Evolutionary conservation across 2,113 vertebrate genomes (phyloP).

Genomic region (Ameiurus melas): DNA sequence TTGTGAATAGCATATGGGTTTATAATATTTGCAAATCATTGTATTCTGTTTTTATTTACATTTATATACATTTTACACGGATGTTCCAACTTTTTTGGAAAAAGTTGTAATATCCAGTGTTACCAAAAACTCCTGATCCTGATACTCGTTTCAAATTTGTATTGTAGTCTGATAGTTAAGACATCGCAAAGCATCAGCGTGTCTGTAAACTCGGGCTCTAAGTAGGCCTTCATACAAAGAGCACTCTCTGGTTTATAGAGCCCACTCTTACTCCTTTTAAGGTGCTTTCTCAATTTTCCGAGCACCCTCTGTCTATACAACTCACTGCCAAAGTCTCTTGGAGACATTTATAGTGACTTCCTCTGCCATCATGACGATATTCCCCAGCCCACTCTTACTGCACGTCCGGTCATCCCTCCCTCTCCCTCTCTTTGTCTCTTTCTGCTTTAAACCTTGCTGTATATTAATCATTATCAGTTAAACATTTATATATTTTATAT

Average conservation of each 20-base stretch:
- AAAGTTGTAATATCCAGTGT: background rate
- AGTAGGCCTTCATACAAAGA: background rate
- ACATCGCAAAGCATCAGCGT: constrained; percentile 20
- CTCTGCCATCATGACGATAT: constrained; percentile 36
- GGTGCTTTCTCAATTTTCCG: constrained; percentile 51
- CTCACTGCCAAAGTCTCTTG: constrained; percentile 38
- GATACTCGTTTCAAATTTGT: background rate
- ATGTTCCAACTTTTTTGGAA: too few relatives aligned
- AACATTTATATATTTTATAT: too few relatives aligned
- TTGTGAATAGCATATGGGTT: too few relatives aligned
- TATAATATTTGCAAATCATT: too few relatives aligned
- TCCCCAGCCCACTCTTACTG: constrained; percentile 34
- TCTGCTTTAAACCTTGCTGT: background rate
- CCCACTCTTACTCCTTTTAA: constrained; percentile 56
- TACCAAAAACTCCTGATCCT: background rate
- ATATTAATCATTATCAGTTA: too few relatives aligned
- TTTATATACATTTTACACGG: too few relatives aligned
- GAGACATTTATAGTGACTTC: constrained; percentile 40
- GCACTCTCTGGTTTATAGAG: constrained; percentile 42
- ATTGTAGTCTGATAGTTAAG: background rate
- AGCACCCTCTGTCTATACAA: constrained; percentile 28
- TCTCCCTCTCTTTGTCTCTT: background rate
- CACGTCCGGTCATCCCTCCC: background rate
- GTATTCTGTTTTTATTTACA: too few relatives aligned
- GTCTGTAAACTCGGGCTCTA: background rate